phyloP scores from a whole-genome alignment of 2,797 vertebrate species.

The Iguana delicatissima region DNA sequence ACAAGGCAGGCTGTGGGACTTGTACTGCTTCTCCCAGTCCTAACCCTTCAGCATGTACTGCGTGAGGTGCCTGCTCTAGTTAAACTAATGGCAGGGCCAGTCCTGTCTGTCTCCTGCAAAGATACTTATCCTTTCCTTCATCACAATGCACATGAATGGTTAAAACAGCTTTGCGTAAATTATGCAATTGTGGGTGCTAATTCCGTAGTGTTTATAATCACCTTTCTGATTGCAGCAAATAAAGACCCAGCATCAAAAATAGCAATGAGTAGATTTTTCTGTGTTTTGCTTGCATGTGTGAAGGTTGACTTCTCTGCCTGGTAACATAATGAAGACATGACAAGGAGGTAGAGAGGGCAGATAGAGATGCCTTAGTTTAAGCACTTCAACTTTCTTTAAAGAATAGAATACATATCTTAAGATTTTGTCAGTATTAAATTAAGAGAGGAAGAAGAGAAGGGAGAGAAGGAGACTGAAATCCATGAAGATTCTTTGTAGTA shows the following conservation, averaged over 20 bases:
- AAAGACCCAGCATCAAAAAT: slow-evolving; percentile 60
- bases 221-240: slow-evolving; percentile 68
- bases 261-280: slow-evolving; percentile 55
- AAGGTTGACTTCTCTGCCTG: slow-evolving; percentile 42
- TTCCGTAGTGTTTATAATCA: slow-evolving; percentile 66
- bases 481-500: neutral
- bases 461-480: neutral
- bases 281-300: slow-evolving; percentile 37
- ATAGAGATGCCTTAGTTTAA: neutral
- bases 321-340: neutral
- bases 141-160: slow-evolving; percentile 40
- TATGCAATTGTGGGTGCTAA: slow-evolving; percentile 66
- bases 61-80: neutral
- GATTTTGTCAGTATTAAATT: slow-evolving; percentile 7
- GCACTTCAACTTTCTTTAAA: slow-evolving; percentile 18
- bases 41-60: neutral
- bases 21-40: too few species aligned
- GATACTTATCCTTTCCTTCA: slow-evolving; percentile 18
- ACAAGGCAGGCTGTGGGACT: too few species aligned
- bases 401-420: neutral
- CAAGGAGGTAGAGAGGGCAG: slow-evolving; percentile 1
- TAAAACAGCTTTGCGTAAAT: slow-evolving; percentile 39
- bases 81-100: neutral
- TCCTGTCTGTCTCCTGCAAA: slow-evolving; percentile 7
- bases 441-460: neutral